These are phyloP conservation scores for Teleogryllus occipitalis DNA, from an alignment of 1,140 invertebrate species.

Conservation along the genomic window DNA sequence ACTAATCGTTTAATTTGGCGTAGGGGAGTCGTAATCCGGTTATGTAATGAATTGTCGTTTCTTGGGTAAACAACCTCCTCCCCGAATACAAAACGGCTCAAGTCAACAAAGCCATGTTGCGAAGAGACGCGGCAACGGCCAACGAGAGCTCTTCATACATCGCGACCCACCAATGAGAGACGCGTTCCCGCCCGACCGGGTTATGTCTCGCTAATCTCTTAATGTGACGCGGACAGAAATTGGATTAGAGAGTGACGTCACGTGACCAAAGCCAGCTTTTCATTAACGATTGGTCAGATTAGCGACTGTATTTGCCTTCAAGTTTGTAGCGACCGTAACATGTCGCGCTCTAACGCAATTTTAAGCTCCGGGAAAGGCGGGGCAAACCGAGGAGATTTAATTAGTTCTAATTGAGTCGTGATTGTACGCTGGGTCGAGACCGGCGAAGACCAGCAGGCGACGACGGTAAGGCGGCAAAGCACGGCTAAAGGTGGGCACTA, in stretches of 20 bases:
- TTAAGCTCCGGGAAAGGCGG: not conserved
- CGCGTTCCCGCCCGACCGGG: not conserved
- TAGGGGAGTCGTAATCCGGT: constrained; percentile 35
- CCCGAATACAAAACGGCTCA: constrained; percentile 23
- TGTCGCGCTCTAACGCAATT: not conserved
- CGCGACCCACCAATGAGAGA: constrained; percentile 2
- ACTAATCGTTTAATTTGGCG: constrained; percentile 43
- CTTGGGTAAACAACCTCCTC: constrained; percentile 38
- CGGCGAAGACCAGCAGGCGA: not conserved
- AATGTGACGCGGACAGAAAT: constrained; percentile 17
- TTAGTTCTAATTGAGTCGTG: not conserved
- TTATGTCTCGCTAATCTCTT: constrained; percentile 10
- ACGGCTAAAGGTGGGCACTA: not conserved
- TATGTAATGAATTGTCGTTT: constrained; percentile 45
- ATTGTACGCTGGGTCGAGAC: not conserved
- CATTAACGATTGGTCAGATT: constrained; percentile 25
- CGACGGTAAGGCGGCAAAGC: not conserved
- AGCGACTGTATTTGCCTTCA: constrained; percentile 21
- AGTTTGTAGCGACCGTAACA: constrained; percentile 3
- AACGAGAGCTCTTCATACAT: constrained; percentile 10
- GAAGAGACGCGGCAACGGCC: not conserved
- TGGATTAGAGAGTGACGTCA: constrained; percentile 22
- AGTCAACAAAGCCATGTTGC: constrained; percentile 21
- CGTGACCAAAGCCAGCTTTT: constrained; percentile 20
- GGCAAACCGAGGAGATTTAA: not conserved